Evolutionary conservation across 1,140 invertebrate species (phyloP).

Genomic region (Dryas iulia): DNA sequence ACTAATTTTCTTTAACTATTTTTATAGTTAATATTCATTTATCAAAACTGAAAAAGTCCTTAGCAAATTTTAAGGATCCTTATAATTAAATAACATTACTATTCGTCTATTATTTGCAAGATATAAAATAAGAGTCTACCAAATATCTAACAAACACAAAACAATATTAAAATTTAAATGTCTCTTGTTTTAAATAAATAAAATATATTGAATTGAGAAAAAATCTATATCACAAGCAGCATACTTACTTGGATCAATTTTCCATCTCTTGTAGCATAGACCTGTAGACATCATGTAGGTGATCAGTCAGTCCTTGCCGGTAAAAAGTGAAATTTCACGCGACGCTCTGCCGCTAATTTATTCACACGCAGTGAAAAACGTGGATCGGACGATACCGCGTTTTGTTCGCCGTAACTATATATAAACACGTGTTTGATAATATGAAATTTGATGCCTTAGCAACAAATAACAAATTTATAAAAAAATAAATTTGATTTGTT

Average conservation of each 20-base stretch:
- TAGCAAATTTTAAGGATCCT: too few relatives aligned
- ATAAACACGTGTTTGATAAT: slow-evolving; percentile 70
- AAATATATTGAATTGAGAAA: too few relatives aligned
- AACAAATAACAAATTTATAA: slow-evolving; percentile 35
- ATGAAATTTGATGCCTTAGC: slow-evolving; percentile 48
- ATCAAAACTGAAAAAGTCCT: too few relatives aligned
- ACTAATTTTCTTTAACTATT: too few relatives aligned
- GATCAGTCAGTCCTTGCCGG: slow-evolving; percentile 47
- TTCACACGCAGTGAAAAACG: slow-evolving; percentile 72
- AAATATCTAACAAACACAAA: too few relatives aligned
- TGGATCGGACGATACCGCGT: slow-evolving; percentile 58
- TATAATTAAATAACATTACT: too few relatives aligned
- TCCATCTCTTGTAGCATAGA: slow-evolving; percentile 47
- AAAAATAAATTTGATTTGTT: slow-evolving; percentile 27
- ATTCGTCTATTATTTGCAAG: too few relatives aligned
- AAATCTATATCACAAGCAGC: too few relatives aligned
- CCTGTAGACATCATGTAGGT: slow-evolving; percentile 53
- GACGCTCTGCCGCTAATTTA: slow-evolving; percentile 61
- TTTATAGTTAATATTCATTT: too few relatives aligned
- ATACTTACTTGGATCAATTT: slow-evolving; percentile 60
- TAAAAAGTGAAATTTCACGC: slow-evolving; percentile 77
- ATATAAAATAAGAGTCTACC: too few relatives aligned
- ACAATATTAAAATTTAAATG: too few relatives aligned
- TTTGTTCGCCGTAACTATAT: slow-evolving; percentile 65
- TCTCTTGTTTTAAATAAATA: too few relatives aligned